Evolutionary conservation across 2,797 vertebrate species (phyloP).

Genomic region (Leptodactylus fallax): DNA sequence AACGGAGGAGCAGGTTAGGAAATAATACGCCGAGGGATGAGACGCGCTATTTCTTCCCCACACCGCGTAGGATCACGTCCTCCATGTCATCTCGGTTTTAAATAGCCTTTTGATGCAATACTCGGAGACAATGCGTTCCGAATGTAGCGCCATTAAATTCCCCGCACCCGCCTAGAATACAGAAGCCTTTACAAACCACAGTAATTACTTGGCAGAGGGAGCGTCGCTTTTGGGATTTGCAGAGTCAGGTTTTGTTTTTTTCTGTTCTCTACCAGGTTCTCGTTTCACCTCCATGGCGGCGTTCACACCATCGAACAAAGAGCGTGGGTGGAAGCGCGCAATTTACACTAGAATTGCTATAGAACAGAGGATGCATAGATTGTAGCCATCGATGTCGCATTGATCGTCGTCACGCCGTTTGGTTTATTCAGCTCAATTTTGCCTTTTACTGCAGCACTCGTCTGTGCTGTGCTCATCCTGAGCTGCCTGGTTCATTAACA

Average conservation of each 20-base stretch:
- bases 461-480: neutral
- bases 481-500: neutral
- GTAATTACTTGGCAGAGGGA: slow-evolving; percentile 54
- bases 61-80: neutral
- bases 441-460: too few relatives aligned
- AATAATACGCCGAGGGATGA: slow-evolving; percentile 31
- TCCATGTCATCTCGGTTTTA: neutral
- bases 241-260: neutral
- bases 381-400: neutral
- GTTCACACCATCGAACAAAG: neutral
- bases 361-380: neutral
- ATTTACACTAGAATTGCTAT: neutral
- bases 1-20: slow-evolving; percentile 33
- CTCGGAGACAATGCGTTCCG: slow-evolving; percentile 18
- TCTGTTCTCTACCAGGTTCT: neutral
- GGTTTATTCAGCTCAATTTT: too few relatives aligned
- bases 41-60: neutral
- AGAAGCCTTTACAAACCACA: slow-evolving; percentile 31
- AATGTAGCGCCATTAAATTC: neutral
- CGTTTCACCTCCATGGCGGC: neutral
- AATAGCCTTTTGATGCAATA: slow-evolving; percentile 15
- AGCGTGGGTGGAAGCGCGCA: neutral
- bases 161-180: neutral
- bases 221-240: slow-evolving; percentile 24
- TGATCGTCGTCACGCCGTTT: too few relatives aligned